A percentile compares a stretch with the other conserved stretches of the same genome.
Evolutionary conservation across 2,888 invertebrate genomes (phyloP).

Genomic region (Palloptera scutellata): DNA sequence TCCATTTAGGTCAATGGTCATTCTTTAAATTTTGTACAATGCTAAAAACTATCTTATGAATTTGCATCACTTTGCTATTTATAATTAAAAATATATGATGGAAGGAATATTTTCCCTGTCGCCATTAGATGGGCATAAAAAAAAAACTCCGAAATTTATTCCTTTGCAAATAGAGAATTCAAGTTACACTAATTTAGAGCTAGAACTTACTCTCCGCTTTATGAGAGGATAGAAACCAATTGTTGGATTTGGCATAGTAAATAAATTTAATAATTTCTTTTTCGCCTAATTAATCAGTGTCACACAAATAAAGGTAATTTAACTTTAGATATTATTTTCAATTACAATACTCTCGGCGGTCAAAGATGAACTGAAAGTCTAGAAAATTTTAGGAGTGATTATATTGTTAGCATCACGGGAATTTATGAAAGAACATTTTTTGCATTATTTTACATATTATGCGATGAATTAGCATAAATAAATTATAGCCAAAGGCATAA

Average conservation of each 20-base stretch:
- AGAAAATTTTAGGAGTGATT: constrained; percentile 46
- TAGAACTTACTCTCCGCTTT: constrained; percentile 52
- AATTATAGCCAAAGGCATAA: constrained; percentile 30
- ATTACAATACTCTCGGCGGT: constrained; percentile 38
- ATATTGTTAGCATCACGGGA: constrained; percentile 25
- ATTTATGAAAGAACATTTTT: background rate
- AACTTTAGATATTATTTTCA: constrained; percentile 6
- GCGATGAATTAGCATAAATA: constrained; percentile 36
- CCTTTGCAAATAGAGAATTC: too few relatives aligned
- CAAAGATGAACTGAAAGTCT: constrained; percentile 52
- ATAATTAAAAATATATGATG: too few relatives aligned
- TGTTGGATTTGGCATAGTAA: constrained; percentile 53
- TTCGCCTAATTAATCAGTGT: too few relatives aligned
- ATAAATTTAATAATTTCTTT: background rate
- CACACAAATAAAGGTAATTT: too few relatives aligned
- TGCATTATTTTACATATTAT: background rate
- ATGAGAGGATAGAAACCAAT: constrained; percentile 53
- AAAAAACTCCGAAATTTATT: too few relatives aligned
- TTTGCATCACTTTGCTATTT: too few relatives aligned
- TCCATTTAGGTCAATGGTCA: too few relatives aligned
- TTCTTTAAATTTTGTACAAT: too few relatives aligned
- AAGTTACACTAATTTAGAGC: constrained; percentile 7
- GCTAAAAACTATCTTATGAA: too few relatives aligned
- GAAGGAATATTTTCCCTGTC: too few relatives aligned
- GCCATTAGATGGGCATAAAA: too few relatives aligned